phyloP scores from a whole-genome alignment of 2,797 vertebrate genomes.

The Mallotus villosus region DNA sequence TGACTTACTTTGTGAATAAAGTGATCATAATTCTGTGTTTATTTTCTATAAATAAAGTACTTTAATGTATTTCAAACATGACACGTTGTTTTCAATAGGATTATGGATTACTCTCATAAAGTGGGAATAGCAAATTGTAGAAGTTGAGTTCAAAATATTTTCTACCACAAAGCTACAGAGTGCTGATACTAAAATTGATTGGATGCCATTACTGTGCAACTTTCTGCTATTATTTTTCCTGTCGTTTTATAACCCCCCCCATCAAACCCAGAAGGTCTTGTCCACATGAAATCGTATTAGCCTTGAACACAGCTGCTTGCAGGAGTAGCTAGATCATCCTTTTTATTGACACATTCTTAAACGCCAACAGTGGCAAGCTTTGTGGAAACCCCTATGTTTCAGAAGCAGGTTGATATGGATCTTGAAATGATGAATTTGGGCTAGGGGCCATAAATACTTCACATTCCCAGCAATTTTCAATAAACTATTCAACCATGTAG shows the following conservation, averaged over 20 bases:
- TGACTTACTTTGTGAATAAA: neutral
- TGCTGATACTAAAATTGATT: conserved; percentile 11
- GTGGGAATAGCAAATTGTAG: too few species aligned
- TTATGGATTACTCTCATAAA: too few species aligned
- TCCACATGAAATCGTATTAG: conserved; percentile 4
- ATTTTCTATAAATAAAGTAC: neutral
- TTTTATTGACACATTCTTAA: conserved; percentile 8
- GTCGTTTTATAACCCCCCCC: conserved; percentile 3
- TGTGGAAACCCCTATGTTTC: neutral
- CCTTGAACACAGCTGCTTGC: conserved; percentile 11
- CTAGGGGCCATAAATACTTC: neutral
- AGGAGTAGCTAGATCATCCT: conserved; percentile 11
- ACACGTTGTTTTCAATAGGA: too few species aligned
- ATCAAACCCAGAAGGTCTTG: conserved; percentile 6
- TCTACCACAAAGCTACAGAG: neutral
- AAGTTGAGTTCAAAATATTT: too few species aligned
- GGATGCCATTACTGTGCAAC: neutral
- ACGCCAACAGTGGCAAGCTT: neutral
- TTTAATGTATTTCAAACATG: too few species aligned
- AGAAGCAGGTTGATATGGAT: neutral
- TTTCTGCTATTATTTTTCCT: conserved; percentile 7
- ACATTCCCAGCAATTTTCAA: neutral
- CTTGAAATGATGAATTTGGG: too few species aligned
- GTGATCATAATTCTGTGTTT: neutral
- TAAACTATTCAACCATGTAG: neutral